Conservation (phyloP, 2,113 vertebrate species). For the Xenopus laevis region DNA sequence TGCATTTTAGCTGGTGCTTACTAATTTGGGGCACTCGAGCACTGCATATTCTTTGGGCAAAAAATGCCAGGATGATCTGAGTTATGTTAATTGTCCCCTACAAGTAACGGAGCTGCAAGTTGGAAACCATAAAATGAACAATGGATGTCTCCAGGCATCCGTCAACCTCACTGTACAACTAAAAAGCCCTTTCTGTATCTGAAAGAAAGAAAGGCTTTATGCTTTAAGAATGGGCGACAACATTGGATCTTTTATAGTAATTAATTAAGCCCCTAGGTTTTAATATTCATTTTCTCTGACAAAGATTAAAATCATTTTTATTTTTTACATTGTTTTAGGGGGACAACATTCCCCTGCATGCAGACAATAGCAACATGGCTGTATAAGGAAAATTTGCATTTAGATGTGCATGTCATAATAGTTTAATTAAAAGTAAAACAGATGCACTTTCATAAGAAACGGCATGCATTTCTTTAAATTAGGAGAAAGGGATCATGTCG, state of each 20-base stretch:
- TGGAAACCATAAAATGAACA: conserved; percentile 31
- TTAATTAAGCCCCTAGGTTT: conserved; percentile 45
- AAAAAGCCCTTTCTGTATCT: conserved; percentile 20
- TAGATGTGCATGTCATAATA: conserved; percentile 29
- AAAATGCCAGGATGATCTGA: conserved; percentile 18
- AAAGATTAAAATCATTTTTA: conserved; percentile 21
- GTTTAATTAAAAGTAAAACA: conserved; percentile 42
- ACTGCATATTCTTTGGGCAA: conserved; percentile 5
- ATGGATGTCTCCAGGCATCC: conserved; percentile 29
- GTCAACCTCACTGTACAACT: conserved; percentile 6
- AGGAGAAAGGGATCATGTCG: conserved; percentile 27
- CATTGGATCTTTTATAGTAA: conserved; percentile 32
- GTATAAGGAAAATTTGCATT: conserved; percentile 29
- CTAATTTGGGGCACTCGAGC: too few species aligned
- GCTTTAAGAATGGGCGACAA: conserved; percentile 24
- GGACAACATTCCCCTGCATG: conserved; percentile 7
- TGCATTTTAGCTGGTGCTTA: not conserved
- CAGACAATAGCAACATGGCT: not conserved
- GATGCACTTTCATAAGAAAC: conserved; percentile 7
- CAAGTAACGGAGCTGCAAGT: conserved; percentile 22
- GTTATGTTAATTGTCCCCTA: conserved; percentile 27
- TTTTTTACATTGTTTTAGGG: not conserved
- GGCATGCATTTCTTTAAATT: conserved; percentile 32
- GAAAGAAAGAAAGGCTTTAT: conserved; percentile 16
- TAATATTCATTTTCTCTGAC: conserved; percentile 36